phyloP scores from a whole-genome alignment of 2,113 vertebrate genomes.

The Chelonoidis abingdonii region DNA sequence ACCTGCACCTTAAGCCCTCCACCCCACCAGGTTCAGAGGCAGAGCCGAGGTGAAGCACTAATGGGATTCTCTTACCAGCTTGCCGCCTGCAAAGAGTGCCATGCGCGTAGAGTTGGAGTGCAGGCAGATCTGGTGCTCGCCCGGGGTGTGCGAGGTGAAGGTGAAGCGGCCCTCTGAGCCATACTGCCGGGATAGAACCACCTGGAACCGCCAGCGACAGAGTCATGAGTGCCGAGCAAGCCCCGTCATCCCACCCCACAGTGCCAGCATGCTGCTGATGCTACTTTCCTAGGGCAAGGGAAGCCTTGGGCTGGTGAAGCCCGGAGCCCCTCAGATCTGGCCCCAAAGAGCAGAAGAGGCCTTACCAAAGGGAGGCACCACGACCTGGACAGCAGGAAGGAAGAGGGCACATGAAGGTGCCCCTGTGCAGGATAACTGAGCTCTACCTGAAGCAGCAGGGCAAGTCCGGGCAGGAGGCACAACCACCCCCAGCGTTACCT shows the following conservation, averaged over 20 bases:
- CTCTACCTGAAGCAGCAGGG: no score
- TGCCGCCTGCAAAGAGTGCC: conserved; percentile 92
- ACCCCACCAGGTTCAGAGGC: neutral
- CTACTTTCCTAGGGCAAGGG: neutral
- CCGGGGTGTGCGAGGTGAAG: conserved; percentile 95
- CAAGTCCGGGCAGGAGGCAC: fast-evolving
- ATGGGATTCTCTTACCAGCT: conserved; percentile 82
- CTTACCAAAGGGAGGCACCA: neutral
- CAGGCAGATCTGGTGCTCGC: conserved; percentile 96
- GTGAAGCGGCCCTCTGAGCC: conserved; percentile 95
- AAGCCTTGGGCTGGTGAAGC: neutral
- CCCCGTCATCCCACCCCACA: neutral
- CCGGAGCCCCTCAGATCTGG: no score
- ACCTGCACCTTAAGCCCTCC: neutral
- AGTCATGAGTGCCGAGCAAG: neutral
- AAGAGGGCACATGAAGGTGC: no score
- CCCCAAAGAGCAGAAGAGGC: neutral
- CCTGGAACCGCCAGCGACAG: conserved; percentile 65
- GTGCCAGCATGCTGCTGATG: no score
- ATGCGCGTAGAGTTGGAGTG: conserved; percentile 98
- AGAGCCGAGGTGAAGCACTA: neutral
- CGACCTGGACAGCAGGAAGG: no score
- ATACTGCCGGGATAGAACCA: conserved; percentile 93
- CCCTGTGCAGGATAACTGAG: no score
- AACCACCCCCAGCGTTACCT: conserved; percentile 68